Conservation (phyloP, 2,113 vertebrate genomes). For the Bubo bubo region DNA sequence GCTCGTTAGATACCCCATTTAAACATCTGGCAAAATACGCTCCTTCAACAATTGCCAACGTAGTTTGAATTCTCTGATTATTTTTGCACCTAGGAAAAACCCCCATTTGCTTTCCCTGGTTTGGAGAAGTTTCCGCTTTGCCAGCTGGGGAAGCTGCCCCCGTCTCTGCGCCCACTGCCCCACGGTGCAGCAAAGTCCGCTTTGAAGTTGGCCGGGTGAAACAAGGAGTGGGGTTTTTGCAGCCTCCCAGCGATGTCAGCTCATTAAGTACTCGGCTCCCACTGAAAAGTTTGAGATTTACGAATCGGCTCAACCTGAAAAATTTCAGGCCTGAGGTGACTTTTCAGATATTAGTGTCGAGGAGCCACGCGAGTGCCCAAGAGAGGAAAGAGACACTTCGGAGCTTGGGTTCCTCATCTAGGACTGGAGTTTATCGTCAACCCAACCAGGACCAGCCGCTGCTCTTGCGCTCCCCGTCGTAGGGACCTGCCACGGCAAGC, state of each 20-base stretch:
- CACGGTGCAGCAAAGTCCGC: accelerated
- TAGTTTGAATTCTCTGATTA: background rate
- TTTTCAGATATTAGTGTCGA: background rate
- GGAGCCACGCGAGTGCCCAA: accelerated
- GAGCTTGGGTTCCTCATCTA: background rate
- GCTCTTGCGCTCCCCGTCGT: accelerated
- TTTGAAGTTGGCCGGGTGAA: background rate
- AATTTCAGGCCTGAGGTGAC: background rate
- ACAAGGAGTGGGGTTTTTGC: background rate
- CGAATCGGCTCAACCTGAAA: background rate
- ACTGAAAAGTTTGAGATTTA: background rate
- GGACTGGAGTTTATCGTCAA: accelerated
- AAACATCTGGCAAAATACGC: accelerated
- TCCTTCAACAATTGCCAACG: background rate
- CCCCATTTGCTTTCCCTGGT: background rate
- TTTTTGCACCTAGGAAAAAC: background rate
- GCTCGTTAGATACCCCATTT: background rate
- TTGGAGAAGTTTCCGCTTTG: background rate
- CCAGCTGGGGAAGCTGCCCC: accelerated
- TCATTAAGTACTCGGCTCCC: accelerated
- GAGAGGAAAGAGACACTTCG: background rate
- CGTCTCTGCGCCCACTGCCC: accelerated
- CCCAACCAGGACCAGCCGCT: background rate
- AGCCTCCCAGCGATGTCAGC: background rate
- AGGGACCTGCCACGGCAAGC: accelerated